Evolutionary conservation across 37 sponge, comb jelly and placozoan species (phyloP).

Genomic region (Mnemiopsis leidyi): DNA sequence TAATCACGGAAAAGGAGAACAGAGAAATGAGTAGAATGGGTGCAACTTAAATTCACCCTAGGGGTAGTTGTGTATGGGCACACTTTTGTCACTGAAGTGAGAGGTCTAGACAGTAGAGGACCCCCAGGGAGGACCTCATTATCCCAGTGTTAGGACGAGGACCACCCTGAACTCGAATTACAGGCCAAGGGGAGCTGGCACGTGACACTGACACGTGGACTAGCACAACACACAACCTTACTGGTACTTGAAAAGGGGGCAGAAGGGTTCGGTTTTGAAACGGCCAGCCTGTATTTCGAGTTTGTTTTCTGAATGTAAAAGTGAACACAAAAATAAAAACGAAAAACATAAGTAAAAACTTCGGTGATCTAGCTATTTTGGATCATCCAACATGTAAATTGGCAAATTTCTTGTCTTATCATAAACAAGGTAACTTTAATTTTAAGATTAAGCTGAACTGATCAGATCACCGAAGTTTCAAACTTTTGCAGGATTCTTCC

Average conservation of each 20-base stretch:
- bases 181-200: too few species aligned
- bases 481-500: background rate
- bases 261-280: background rate
- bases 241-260: background rate
- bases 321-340: background rate
- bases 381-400: too few species aligned
- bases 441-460: too few species aligned
- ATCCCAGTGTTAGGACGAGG: background rate
- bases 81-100: background rate
- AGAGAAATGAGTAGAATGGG: background rate
- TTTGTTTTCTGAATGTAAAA: background rate
- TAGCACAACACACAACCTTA: background rate
- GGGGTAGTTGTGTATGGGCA: too few species aligned
- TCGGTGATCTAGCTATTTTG: background rate
- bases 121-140: background rate
- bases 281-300: background rate
- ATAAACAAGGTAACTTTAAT: too few species aligned
- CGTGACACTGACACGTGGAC: too few species aligned
- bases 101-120: background rate
- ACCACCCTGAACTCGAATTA: slow-evolving; percentile 4
- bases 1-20: too few species aligned
- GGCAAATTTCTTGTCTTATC: too few species aligned
- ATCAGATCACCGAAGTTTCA: background rate
- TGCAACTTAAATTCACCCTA: background rate
- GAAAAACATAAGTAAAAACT: background rate